Conservation (phyloP, 2,797 vertebrate genomes). For the Enteromius afrohamiltoni region DNA sequence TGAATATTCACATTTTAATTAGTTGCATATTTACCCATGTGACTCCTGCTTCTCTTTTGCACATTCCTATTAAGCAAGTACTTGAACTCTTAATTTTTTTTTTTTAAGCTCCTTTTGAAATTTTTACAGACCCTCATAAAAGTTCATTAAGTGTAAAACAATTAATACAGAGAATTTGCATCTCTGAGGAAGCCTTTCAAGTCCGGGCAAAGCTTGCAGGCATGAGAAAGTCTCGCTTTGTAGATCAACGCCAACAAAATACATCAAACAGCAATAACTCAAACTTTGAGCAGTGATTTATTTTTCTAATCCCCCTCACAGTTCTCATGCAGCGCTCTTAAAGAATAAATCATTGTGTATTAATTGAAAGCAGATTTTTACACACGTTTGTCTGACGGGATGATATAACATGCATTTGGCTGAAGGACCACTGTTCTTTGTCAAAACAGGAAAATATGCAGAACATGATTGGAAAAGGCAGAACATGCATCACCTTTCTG, state of each 20-base stretch:
- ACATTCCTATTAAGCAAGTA: neutral
- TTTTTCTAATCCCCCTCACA: conserved; percentile 60
- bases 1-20: conserved; percentile 6
- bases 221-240: conserved; percentile 38
- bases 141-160: conserved; percentile 35
- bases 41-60: neutral
- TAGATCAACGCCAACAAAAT: conserved; percentile 51
- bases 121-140: conserved; percentile 20
- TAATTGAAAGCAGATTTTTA: conserved; percentile 77
- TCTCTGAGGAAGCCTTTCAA: conserved; percentile 18
- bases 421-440: conserved; percentile 60
- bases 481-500: conserved; percentile 59
- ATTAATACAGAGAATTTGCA: conserved; percentile 34
- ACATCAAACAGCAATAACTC: conserved; percentile 55
- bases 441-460: conserved; percentile 73
- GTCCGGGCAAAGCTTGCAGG: conserved; percentile 18
- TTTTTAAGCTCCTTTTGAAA: conserved; percentile 9
- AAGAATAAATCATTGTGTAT: conserved; percentile 68
- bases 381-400: conserved; percentile 57
- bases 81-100: neutral
- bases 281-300: conserved; percentile 55
- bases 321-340: conserved; percentile 60
- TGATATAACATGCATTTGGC: conserved; percentile 72
- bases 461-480: conserved; percentile 60
- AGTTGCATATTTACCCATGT: neutral